These are phyloP conservation scores for Columba janthina DNA, from an alignment of 2,113 vertebrate species.

Conservation along the genomic window DNA sequence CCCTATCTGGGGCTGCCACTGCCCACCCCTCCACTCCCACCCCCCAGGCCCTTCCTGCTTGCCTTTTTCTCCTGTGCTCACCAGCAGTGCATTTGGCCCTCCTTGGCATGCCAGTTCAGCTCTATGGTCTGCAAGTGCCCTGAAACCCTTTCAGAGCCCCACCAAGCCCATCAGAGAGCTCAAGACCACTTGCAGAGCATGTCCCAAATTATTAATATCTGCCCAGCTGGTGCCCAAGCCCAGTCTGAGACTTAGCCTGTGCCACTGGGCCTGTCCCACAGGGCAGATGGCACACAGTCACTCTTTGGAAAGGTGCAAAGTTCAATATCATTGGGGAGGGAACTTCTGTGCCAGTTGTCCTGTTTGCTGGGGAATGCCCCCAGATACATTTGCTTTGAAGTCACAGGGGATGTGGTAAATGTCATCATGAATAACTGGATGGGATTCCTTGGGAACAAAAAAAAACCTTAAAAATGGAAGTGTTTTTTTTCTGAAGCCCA, in stretches of 20 bases:
- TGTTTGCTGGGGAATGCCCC: background rate
- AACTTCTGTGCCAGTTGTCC: background rate
- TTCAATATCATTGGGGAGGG: background rate
- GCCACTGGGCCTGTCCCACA: accelerated
- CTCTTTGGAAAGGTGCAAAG: background rate
- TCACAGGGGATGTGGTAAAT: background rate
- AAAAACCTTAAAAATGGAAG: background rate
- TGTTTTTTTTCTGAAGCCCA: background rate
- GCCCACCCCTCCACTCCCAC: background rate
- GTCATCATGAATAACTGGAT: background rate
- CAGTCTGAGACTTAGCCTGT: background rate
- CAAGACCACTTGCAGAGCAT: accelerated
- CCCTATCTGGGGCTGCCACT: background rate
- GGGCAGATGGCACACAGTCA: background rate
- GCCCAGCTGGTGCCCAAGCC: background rate
- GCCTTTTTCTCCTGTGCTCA: background rate
- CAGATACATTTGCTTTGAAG: background rate
- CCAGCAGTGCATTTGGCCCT: background rate
- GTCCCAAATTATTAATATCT: background rate
- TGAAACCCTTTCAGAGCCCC: background rate
- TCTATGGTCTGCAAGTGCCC: background rate
- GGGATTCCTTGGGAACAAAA: background rate
- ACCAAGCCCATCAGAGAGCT: background rate
- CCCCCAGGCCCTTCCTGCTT: background rate
- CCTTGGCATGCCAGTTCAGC: background rate